Evolutionary conservation across 2,797 vertebrate species (phyloP), one percentile per base, ranked within the genome.

Genomic region (Adelosebastes latens): DNA sequence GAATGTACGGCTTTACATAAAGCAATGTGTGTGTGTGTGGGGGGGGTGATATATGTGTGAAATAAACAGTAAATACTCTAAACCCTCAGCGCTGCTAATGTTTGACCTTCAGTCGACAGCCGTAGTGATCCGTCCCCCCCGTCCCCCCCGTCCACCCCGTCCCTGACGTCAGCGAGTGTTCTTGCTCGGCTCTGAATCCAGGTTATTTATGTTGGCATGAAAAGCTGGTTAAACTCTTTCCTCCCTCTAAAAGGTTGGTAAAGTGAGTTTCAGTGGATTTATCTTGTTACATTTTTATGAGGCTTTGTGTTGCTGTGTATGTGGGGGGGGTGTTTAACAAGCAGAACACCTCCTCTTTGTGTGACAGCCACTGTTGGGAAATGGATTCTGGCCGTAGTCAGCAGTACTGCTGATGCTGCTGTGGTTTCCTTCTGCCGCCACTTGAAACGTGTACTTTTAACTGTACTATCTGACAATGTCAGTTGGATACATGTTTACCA

Each of bases 271-370:
- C 55, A 39, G 60, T 46, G 56, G 46, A 58, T 80, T 80, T 59
- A 59, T 12, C 63, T 68, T 49, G 58, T 72, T 84, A 22, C 59
- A 59, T 66, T 71, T 85, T 71, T 62, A 71, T 67, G 71, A 78
- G 75, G 65, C 65, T 49, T 66, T 79, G 61, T 79, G 61, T 71
- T 63, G 46, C 65, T 76, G 6, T 18, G 60, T 29, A 59, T 64
- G 39, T 42, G 13, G 36, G 36, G 5, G 36, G 34, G 3, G 13
- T 56, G 62, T 78, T 80, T 65, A 80, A 77, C 34, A 80, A 76
- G 72, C 80, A 79, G 29, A 59, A 70, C 75, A 69, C 49, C 73
- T 60, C 58, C 36, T 53, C 66, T 71, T 14, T 59, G 34, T 55
- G 31, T 77, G 72, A 27, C 61, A 76, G 72, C 68, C 9, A 29